A percentile compares a stretch with the other conserved stretches of the same genome.
These are phyloP conservation scores for Perithous albicinctus DNA, from an alignment of 2,888 invertebrate species.

Conservation along the genomic window DNA sequence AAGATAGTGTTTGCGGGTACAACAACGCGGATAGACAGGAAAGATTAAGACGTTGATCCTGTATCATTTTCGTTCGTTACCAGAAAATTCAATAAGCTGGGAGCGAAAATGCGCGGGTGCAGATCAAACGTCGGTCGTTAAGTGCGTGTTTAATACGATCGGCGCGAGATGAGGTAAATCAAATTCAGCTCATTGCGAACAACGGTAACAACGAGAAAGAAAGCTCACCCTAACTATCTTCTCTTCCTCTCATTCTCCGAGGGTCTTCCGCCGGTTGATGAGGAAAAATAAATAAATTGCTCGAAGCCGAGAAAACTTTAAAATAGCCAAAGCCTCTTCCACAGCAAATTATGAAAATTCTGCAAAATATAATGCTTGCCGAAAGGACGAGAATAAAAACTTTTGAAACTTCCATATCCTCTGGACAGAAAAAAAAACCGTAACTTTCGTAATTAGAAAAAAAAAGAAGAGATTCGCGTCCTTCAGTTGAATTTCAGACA, in stretches of 20 bases:
- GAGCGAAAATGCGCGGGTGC: constrained; percentile 48
- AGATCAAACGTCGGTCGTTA: constrained; percentile 46
- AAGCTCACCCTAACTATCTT: not conserved
- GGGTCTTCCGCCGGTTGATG: not conserved
- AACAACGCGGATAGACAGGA: not conserved
- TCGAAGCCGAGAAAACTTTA: constrained; percentile 17
- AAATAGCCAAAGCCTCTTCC: not conserved
- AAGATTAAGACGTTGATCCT: constrained; percentile 35
- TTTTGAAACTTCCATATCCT: constrained; percentile 1
- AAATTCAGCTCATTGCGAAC: constrained; percentile 34
- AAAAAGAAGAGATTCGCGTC: not conserved
- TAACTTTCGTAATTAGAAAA: not conserved
- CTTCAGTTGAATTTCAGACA: not conserved
- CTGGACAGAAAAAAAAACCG: not conserved
- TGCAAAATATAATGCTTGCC: not conserved
- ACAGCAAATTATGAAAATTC: constrained; percentile 23
- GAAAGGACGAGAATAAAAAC: not conserved
- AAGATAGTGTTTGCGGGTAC: not conserved
- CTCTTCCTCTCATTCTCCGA: not conserved
- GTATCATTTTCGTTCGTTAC: constrained; percentile 26
- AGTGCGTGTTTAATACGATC: constrained; percentile 52
- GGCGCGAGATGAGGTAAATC: constrained; percentile 49
- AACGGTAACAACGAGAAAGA: constrained; percentile 10
- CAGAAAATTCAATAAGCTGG: constrained; percentile 47
- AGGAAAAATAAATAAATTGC: constrained; percentile 16